Base-by-base conservation (phyloP, 2,113 vertebrate genomes). In the Fulmarus glacialis region DNA sequence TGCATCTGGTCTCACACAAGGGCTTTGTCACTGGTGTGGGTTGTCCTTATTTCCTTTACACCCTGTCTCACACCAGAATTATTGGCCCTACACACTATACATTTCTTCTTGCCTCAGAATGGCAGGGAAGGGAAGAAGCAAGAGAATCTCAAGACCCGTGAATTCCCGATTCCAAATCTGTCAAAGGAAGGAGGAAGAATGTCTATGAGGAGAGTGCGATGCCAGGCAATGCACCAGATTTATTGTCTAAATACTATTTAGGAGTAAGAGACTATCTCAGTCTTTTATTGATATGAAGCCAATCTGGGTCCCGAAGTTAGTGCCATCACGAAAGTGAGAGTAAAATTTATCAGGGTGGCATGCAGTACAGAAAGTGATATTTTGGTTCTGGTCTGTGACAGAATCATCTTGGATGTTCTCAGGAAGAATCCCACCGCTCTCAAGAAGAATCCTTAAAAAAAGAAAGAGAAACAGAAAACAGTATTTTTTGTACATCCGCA, bases 241-340 rank as follows among this genome's bases (percentile, higher is more conserved):
- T 82, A 47, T 4, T 67, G 32, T 36, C 24, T 23, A 34, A 86
- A 59, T 67, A 36, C 15, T 43, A 12, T 22, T 47, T 0, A 2
- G 75, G 15, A 53, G 7, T 27, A 68, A 53, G 40, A 64, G 27
- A 56, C 6, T 90, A 53, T 93, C 84, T 98, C 90, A 96, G 77
- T 98, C 97, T 96, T 91, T 98, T 94, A 99, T 98, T 97, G 99
- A 99, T 98, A 99, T 98, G 97, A 99, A 99, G 53, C 99, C 99
- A 59, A 99, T 98, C 93, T 99, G 99, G 23, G 99, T 99, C 48
- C 99, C 99, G 34, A 99, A 99, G 97, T 99, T 98, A 67, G 50
- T 47, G 11, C 99, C 99, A 84, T 99, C 99, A 60, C 99, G 99
- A 42, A 99, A 97, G 75, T 99, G 98, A 45, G 99, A 99, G 85